Base-by-base conservation (phyloP, 2,888 invertebrate species). In the Crossocerus cetratus region DNA sequence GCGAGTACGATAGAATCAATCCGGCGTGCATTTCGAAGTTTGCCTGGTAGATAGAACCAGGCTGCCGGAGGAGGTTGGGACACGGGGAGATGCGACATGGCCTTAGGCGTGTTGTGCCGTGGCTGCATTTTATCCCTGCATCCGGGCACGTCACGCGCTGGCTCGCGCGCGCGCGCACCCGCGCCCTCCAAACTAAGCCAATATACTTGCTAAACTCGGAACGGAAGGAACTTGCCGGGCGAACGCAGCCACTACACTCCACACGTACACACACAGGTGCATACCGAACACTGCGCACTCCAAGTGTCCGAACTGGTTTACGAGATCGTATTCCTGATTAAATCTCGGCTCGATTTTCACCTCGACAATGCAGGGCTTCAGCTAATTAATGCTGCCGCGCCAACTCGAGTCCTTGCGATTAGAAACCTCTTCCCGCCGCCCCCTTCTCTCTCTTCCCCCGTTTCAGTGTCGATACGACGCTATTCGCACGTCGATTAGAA, bases 181-280 rank as follows among this genome's bases (percentile, higher is more conserved):
- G 32, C 32, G 32, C 32, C 8, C 32, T 32, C 32, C 32, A 78
- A 84, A 84, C 83, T 78, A 83, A 84, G 78, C 81, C 84, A 84
- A 83, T 84, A 81, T 81, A 78, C 77, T 76, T 59, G 78, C 58
- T 68, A 75, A 81, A 84, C 69, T 83, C 60, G 59, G 49, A 32
- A 59, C 72, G 72, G 75, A 64, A 79, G 80, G 81, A 84, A 85
- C 75, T 84, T 83, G 71, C 72, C 63, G 81, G 32, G 32, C 2
- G 32, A 32, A 32, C 32, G 32, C 32, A 32, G 32, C 32, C 32
- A 32, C 32, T 32, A 32, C 32, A 32, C 32, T 32, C 32, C 32
- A 11, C 32, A 4, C 32, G 11, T 11, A 32, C 49, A 49, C n/a
- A 49, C 4, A 16, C 43, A 43, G 43, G 43, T 8, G 43, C 49